Evolutionary conservation across 2,797 vertebrate genomes (phyloP).

Genomic region (Tapirus indicus): DNA sequence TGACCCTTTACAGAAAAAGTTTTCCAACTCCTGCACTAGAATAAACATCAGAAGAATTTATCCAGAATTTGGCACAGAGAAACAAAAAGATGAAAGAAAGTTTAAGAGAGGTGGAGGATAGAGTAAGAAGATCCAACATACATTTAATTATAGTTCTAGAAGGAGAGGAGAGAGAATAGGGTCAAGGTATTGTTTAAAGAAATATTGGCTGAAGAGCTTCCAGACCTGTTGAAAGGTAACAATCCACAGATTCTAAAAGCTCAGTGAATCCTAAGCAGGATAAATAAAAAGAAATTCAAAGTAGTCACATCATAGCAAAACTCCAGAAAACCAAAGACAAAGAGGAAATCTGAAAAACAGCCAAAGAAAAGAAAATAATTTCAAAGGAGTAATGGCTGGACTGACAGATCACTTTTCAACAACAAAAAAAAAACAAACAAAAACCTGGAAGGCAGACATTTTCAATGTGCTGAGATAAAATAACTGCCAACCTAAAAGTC

Average conservation of each 20-base stretch:
- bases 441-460: background rate
- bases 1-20: background rate
- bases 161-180: background rate
- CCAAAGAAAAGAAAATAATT: background rate
- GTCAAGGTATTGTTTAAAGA: background rate
- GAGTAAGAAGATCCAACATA: background rate
- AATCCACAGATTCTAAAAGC: background rate
- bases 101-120: background rate
- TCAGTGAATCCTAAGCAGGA: background rate
- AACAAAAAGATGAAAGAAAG: background rate
- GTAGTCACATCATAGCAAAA: background rate
- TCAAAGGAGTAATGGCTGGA: background rate
- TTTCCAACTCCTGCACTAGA: background rate
- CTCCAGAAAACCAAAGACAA: background rate
- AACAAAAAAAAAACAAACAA: background rate
- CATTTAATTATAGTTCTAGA: background rate
- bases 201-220: background rate
- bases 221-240: background rate
- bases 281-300: background rate
- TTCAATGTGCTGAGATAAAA: background rate
- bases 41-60: constrained; percentile 8
- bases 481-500: background rate
- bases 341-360: background rate
- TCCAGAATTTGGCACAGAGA: background rate
- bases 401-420: background rate